Conservation (phyloP, 2,888 invertebrate genomes). For the Ochropleura plecta region DNA sequence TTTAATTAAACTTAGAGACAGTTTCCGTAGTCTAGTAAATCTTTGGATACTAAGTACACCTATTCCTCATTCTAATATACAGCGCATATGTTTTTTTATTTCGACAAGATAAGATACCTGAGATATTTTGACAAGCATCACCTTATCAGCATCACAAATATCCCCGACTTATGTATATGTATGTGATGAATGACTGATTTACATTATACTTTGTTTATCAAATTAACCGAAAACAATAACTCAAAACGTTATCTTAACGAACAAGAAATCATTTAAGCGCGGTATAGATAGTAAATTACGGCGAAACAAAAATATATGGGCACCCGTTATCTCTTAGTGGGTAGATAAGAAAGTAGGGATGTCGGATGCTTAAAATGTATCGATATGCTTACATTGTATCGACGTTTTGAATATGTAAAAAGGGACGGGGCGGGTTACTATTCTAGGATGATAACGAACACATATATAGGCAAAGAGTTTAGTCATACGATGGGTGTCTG, state of each 20-base stretch:
- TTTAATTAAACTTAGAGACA: background rate
- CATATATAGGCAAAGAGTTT: background rate
- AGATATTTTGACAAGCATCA: background rate
- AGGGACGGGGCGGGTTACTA: background rate
- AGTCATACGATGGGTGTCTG: background rate
- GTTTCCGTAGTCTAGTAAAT: conserved; percentile 3
- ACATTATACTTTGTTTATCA: background rate
- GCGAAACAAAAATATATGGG: conserved; percentile 68
- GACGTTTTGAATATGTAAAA: background rate
- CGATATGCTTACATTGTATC: background rate
- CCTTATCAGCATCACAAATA: background rate
- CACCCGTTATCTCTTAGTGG: conserved; percentile 78
- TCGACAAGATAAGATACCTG: background rate
- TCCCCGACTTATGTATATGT: background rate
- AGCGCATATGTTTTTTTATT: background rate
- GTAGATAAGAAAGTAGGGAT: conserved; percentile 77
- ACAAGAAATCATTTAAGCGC: conserved; percentile 57
- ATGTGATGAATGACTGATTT: background rate
- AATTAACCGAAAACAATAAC: conserved; percentile 39
- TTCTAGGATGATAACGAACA: background rate
- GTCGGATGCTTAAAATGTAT: background rate
- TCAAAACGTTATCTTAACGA: conserved; percentile 45
- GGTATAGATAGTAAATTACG: conserved; percentile 58
- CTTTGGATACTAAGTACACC: background rate
- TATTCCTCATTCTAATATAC: background rate